A percentile compares a stretch with the other conserved stretches of the same genome.
Evolutionary conservation across 2,113 vertebrate genomes (phyloP).

Genomic region (Myiozetetes cayanensis): DNA sequence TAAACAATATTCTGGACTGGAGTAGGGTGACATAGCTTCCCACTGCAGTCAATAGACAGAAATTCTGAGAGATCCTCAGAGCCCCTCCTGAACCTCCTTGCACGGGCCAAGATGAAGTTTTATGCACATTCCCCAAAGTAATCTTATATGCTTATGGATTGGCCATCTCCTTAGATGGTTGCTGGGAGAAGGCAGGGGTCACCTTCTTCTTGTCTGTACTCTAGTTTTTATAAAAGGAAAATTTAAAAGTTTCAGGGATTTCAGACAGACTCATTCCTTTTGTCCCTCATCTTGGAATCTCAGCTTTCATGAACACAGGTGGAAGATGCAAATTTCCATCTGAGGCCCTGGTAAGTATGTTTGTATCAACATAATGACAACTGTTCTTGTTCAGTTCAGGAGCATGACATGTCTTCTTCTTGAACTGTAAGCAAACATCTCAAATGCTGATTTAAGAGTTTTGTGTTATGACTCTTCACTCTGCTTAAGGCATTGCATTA

Average conservation of each 20-base stretch:
- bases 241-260: neutral
- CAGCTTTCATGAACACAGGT: neutral
- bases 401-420: neutral
- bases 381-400: neutral
- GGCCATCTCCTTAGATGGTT: neutral
- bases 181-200: neutral
- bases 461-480: neutral
- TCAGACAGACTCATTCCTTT: neutral
- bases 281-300: neutral
- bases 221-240: neutral
- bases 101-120: neutral
- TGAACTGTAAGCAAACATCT: neutral
- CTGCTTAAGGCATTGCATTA: neutral
- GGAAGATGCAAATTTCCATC: neutral
- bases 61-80: neutral
- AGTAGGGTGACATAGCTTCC: accelerated
- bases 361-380: neutral
- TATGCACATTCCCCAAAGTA: accelerated
- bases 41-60: neutral
- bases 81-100: neutral
- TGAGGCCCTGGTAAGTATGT: accelerated
- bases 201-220: neutral
- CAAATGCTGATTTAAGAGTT: neutral
- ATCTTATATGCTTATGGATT: neutral
- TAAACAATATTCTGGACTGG: accelerated